Conservation (phyloP, 2,113 vertebrate genomes). For the Lampris incognitus region DNA sequence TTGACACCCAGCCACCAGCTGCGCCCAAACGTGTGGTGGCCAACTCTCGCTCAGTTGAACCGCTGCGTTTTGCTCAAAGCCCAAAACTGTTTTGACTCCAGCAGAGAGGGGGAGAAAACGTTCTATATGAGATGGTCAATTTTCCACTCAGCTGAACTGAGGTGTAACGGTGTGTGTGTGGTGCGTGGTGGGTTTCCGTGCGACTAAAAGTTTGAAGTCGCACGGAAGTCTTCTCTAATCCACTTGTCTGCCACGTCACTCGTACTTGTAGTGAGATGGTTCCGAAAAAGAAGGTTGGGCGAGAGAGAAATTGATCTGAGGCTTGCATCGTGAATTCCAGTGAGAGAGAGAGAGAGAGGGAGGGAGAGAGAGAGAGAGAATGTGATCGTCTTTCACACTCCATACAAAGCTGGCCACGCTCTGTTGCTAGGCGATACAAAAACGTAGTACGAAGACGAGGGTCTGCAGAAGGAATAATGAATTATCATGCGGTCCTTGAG, state of each 20-base stretch:
- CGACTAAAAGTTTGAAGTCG: conserved; percentile 33
- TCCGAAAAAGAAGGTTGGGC: background rate
- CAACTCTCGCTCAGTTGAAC: conserved; percentile 24
- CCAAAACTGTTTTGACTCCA: too few relatives aligned
- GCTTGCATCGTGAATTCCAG: too few relatives aligned
- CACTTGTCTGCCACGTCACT: conserved; percentile 67
- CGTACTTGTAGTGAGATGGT: background rate
- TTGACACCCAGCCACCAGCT: conserved; percentile 47
- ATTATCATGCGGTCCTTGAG: background rate
- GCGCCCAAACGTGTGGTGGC: conserved; percentile 12
- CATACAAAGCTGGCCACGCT: conserved; percentile 58
- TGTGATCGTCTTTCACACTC: conserved; percentile 25
- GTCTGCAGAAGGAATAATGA: conserved; percentile 7
- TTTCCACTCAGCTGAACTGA: background rate
- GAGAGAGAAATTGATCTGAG: too few relatives aligned
- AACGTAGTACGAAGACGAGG: conserved; percentile 24
- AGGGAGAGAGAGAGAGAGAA: background rate
- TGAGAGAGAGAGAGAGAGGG: background rate
- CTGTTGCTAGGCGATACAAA: conserved; percentile 79
- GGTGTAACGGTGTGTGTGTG: background rate
- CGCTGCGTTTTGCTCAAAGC: too few relatives aligned
- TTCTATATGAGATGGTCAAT: background rate
- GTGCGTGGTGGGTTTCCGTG: background rate
- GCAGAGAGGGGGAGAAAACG: too few relatives aligned
- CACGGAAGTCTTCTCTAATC: background rate